These are phyloP conservation scores for Parotocinclus haroldoi DNA, from an alignment of 2,797 vertebrate species.

Conservation along the genomic window DNA sequence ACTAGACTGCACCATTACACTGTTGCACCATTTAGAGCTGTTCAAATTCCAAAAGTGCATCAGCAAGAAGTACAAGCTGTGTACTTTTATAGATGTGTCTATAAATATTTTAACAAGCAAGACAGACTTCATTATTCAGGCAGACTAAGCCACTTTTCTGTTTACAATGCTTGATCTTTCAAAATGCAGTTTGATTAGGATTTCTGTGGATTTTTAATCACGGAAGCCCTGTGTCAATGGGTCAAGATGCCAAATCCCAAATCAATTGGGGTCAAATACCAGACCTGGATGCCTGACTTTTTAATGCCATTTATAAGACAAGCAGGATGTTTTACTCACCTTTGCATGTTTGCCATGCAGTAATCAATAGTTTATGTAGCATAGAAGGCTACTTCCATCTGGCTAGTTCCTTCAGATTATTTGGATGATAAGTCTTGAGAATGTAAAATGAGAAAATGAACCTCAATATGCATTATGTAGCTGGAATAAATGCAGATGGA, in stretches of 20 bases:
- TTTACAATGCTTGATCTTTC: slow-evolving; percentile 18
- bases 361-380: too few species aligned
- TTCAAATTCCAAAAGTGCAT: slow-evolving; percentile 27
- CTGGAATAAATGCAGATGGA: not conserved
- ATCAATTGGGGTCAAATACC: slow-evolving; percentile 24
- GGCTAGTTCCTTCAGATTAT: too few species aligned
- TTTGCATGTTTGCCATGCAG: not conserved
- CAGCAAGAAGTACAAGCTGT: slow-evolving; percentile 30
- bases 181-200: slow-evolving; percentile 14
- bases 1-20: not conserved
- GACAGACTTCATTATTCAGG: slow-evolving; percentile 34
- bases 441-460: too few species aligned
- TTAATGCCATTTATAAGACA: not conserved
- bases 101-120: slow-evolving; percentile 40
- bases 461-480: too few species aligned
- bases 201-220: slow-evolving; percentile 4
- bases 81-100: slow-evolving; percentile 28
- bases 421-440: too few species aligned
- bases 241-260: slow-evolving; percentile 20
- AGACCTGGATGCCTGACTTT: slow-evolving; percentile 13
- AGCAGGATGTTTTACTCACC: slow-evolving; percentile 2
- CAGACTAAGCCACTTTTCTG: slow-evolving; percentile 9
- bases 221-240: not conserved
- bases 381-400: too few species aligned
- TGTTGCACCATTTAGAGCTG: slow-evolving; percentile 4